phyloP scores from a whole-genome alignment of 2,113 vertebrate species.

The Vireo altiloquus region DNA sequence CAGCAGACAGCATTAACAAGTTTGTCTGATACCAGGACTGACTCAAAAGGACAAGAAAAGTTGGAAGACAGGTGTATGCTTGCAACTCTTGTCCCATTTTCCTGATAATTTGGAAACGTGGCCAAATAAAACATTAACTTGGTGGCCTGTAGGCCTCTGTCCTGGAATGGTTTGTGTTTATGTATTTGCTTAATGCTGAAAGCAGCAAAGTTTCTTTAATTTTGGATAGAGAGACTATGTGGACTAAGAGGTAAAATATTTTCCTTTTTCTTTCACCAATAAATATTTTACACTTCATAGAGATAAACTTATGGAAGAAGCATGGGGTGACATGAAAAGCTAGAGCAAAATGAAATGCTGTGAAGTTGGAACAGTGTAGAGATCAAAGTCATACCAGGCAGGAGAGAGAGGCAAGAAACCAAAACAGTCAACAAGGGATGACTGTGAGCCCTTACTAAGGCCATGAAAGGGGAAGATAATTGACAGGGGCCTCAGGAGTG shows the following conservation, averaged over 20 bases:
- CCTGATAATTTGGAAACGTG: not conserved
- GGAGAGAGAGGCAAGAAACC: not conserved
- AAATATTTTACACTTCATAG: not conserved
- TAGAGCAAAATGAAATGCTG: not conserved
- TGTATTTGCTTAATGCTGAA: not conserved
- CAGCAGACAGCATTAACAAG: not conserved
- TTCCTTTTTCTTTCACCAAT: not conserved
- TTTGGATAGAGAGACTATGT: not conserved
- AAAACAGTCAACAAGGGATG: not conserved
- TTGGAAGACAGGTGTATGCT: not conserved
- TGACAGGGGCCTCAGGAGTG: not conserved
- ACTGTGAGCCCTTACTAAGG: not conserved
- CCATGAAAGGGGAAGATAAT: not conserved
- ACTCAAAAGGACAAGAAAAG: not conserved
- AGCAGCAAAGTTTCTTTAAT: not conserved
- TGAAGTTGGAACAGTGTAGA: not conserved
- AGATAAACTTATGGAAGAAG: not conserved
- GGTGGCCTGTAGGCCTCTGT: not conserved
- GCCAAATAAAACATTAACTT: not conserved
- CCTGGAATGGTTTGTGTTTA: not conserved
- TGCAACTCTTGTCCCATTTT: not conserved
- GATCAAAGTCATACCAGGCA: not conserved
- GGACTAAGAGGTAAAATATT: not conserved
- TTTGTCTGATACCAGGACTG: not conserved
- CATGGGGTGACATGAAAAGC: not conserved